Conservation (phyloP, 2,113 vertebrate species). For the Actinemys pallida region DNA sequence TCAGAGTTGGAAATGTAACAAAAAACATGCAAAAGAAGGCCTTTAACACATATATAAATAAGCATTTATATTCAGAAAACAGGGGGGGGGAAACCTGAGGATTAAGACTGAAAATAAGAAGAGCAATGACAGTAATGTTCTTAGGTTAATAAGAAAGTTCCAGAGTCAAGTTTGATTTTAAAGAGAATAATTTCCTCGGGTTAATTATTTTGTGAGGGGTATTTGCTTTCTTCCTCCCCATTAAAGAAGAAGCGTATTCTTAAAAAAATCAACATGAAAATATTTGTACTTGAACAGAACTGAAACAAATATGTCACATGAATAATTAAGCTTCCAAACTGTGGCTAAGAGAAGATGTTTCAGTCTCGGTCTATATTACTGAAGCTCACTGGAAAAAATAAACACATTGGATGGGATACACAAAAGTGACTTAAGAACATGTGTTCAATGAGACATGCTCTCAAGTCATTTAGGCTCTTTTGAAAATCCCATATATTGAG, state of each 20-base stretch:
- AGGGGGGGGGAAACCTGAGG: neutral
- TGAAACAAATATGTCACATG: neutral
- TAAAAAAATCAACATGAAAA: constrained; percentile 14
- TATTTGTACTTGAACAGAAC: neutral
- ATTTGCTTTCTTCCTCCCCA: constrained; percentile 32
- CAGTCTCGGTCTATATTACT: neutral
- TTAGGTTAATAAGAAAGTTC: constrained; percentile 57
- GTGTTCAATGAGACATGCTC: neutral
- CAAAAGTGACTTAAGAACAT: neutral
- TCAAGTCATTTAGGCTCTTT: neutral
- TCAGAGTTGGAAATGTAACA: neutral
- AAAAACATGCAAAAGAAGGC: neutral
- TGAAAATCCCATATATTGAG: neutral
- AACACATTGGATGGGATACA: neutral
- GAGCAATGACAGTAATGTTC: constrained; percentile 39
- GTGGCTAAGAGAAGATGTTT: constrained; percentile 40
- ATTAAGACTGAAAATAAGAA: constrained; percentile 56
- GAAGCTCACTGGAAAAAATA: neutral
- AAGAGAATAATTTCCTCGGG: constrained; percentile 56
- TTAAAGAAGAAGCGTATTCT: neutral
- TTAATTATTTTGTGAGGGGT: constrained; percentile 7
- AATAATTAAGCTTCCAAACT: constrained; percentile 36
- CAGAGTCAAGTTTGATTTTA: constrained; percentile 25
- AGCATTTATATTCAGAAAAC: constrained; percentile 36
- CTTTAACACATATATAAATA: neutral